Evolutionary conservation across 2,888 invertebrate genomes (phyloP).

Genomic region (Coelopa pilipes): DNA sequence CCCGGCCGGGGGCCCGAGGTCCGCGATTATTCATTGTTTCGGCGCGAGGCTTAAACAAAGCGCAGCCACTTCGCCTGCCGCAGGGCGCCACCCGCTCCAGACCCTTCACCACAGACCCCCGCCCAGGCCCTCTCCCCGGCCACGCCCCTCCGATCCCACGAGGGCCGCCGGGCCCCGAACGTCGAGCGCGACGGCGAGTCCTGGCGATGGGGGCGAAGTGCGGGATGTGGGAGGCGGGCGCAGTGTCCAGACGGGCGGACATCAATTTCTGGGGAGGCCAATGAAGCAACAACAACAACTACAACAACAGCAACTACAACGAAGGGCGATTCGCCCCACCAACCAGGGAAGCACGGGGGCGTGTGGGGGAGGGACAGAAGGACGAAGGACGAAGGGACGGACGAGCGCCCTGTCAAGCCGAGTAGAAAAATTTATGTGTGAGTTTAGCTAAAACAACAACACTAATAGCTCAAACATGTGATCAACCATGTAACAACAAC

Average conservation of each 20-base stretch:
- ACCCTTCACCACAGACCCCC: constrained; percentile 5
- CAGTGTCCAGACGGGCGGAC: constrained; percentile 6
- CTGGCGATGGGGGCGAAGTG: neutral
- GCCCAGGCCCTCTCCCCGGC: constrained; percentile 1
- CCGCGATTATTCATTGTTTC: too few relatives aligned
- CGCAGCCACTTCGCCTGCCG: too few relatives aligned
- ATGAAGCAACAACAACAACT: neutral
- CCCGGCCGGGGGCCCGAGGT: too few relatives aligned
- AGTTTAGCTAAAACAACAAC: constrained; percentile 13
- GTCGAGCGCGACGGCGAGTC: neutral
- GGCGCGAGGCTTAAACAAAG: too few relatives aligned
- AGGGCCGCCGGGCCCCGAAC: neutral
- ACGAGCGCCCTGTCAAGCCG: neutral
- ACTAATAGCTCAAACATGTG: constrained; percentile 8
- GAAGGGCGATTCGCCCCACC: neutral
- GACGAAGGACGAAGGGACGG: neutral
- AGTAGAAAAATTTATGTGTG: constrained; percentile 16
- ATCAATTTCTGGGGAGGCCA: neutral
- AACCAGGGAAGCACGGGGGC: neutral
- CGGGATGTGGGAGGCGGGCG: neutral
- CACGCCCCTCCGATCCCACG: constrained; percentile 7
- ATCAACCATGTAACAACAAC: constrained; percentile 11
- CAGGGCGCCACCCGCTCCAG: neutral
- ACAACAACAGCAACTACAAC: neutral
- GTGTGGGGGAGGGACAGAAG: neutral